Evolutionary conservation across 2,888 invertebrate genomes (phyloP).

Genomic region (Clostera curtula): DNA sequence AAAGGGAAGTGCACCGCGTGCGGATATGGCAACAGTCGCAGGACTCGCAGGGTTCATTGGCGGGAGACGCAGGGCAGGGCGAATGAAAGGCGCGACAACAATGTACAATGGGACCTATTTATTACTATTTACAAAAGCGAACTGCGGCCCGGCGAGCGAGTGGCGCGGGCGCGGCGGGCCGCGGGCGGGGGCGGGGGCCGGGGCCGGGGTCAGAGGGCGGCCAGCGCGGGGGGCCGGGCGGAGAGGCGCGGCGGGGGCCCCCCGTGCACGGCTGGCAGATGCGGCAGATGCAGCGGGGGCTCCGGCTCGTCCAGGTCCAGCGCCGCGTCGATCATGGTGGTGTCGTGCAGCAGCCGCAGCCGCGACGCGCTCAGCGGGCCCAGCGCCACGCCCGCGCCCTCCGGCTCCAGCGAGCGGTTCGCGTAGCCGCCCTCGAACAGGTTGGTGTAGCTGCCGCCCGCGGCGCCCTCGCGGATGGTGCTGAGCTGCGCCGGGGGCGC

Average conservation of each 20-base stretch:
- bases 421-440: slow-evolving; percentile 37
- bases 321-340: slow-evolving; percentile 93
- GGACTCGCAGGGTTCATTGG: neutral
- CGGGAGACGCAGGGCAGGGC: neutral
- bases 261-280: neutral
- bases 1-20: neutral
- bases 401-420: slow-evolving; percentile 72
- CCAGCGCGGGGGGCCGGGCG: neutral
- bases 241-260: slow-evolving; percentile 4
- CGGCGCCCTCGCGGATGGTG: slow-evolving; percentile 6
- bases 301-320: slow-evolving; percentile 91
- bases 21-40: neutral
- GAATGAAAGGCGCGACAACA: slow-evolving; percentile 10
- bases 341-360: slow-evolving; percentile 86
- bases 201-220: slow-evolving; percentile 1
- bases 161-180: slow-evolving; percentile 7
- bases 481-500: slow-evolving; percentile 6
- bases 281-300: slow-evolving; percentile 38
- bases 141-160: slow-evolving; percentile 3
- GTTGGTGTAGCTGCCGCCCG: slow-evolving; percentile 35
- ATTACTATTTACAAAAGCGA: slow-evolving; percentile 18
- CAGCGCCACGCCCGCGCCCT: slow-evolving; percentile 44
- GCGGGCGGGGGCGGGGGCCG: slow-evolving; percentile 14
- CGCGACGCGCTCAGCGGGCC: slow-evolving; percentile 79
- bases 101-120: slow-evolving; percentile 23